These are phyloP conservation scores for Mesembrinibis cayennensis DNA, from an alignment of 2,113 vertebrate species.

Conservation along the genomic window DNA sequence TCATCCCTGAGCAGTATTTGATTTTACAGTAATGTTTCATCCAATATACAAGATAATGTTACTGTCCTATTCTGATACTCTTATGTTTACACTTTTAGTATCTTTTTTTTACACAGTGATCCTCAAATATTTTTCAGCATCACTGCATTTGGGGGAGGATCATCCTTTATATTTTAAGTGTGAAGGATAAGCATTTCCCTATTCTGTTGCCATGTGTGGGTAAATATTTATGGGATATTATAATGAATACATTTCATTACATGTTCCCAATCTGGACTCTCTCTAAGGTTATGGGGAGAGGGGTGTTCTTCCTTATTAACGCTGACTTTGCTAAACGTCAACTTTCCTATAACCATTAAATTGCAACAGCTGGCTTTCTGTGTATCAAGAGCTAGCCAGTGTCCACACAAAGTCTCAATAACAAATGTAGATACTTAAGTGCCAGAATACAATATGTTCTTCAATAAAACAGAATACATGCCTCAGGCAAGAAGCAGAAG, in stretches of 20 bases:
- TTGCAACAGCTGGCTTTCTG: background rate
- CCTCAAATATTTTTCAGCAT: background rate
- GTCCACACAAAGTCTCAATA: background rate
- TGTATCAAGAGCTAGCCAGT: background rate
- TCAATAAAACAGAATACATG: background rate
- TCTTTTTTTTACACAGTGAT: background rate
- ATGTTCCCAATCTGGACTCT: background rate
- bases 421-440: background rate
- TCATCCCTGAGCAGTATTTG: background rate
- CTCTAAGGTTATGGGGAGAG: background rate
- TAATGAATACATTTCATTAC: background rate
- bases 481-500: background rate
- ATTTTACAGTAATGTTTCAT: background rate
- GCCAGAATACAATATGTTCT: background rate
- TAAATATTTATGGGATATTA: background rate
- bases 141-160: background rate
- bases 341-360: background rate
- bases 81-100: background rate
- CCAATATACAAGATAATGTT: background rate
- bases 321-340: background rate
- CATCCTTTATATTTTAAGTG: background rate
- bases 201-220: background rate
- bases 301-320: background rate
- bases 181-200: background rate
- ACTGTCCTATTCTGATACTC: background rate